These are phyloP conservation scores for Chaetodon trifascialis DNA, from an alignment of 2,113 vertebrate species.

Conservation along the genomic window DNA sequence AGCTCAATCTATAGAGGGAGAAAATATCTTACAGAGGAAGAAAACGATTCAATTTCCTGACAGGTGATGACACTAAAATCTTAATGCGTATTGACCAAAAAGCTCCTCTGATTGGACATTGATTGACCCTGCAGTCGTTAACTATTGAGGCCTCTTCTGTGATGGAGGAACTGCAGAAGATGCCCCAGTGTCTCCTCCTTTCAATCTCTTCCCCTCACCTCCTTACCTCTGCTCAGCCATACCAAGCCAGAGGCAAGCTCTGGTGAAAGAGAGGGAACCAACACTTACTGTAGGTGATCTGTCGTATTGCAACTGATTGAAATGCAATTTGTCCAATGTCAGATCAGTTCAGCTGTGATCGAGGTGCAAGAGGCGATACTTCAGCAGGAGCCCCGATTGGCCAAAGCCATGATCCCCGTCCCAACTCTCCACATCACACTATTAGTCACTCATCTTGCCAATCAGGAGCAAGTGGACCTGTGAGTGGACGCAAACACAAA, in stretches of 20 bases:
- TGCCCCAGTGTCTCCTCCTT: background rate
- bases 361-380: slow-evolving; percentile 88
- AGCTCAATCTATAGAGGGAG: background rate
- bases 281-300: background rate
- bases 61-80: background rate
- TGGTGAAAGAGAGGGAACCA: background rate
- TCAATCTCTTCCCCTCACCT: background rate
- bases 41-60: slow-evolving; percentile 13
- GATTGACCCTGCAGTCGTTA: background rate
- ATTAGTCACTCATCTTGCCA: slow-evolving; percentile 90
- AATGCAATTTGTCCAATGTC: slow-evolving; percentile 51
- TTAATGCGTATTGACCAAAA: too few species aligned
- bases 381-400: slow-evolving; percentile 88
- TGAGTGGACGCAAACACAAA: slow-evolving; percentile 77
- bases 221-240: background rate
- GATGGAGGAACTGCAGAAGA: background rate
- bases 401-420: slow-evolving; percentile 87
- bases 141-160: background rate
- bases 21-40: background rate
- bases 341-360: slow-evolving; percentile 87
- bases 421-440: slow-evolving; percentile 93
- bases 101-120: slow-evolving; percentile 13
- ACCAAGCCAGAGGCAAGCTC: too few species aligned
- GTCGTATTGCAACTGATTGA: background rate
- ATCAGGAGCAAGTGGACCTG: slow-evolving; percentile 89